Evolutionary conservation across 2,888 invertebrate species (phyloP).

Genomic region (Drosophila flavopinicola): DNA sequence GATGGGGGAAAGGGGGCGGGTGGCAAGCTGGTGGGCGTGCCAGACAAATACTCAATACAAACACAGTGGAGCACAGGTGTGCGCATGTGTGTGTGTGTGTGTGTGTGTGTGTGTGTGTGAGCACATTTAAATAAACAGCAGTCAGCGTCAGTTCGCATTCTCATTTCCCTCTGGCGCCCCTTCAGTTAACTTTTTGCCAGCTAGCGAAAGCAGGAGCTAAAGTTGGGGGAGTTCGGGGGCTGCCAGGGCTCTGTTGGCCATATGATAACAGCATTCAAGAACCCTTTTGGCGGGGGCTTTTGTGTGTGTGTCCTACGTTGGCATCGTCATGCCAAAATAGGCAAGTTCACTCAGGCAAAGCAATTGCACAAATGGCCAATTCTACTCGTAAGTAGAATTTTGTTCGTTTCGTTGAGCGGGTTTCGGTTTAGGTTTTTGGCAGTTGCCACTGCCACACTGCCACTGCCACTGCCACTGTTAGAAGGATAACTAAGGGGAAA

Average conservation of each 20-base stretch:
- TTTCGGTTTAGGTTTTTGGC: slow-evolving; percentile 54
- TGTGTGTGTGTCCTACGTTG: slow-evolving; percentile 49
- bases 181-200: slow-evolving; percentile 66
- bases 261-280: slow-evolving; percentile 62
- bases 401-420: slow-evolving; percentile 69
- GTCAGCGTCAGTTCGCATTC: slow-evolving; percentile 58
- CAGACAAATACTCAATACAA: slow-evolving; percentile 44
- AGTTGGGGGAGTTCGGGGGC: slow-evolving; percentile 14
- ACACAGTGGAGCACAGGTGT: slow-evolving; percentile 34
- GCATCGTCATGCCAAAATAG: slow-evolving; percentile 82
- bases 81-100: slow-evolving; percentile 27
- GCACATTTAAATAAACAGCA: slow-evolving; percentile 76
- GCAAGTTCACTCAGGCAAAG: slow-evolving; percentile 82
- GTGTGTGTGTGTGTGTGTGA: slow-evolving; percentile 20
- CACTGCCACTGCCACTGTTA: slow-evolving; percentile 21
- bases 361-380: slow-evolving; percentile 83
- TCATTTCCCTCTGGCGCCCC: slow-evolving; percentile 36
- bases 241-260: slow-evolving; percentile 43
- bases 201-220: slow-evolving; percentile 17
- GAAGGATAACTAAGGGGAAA: slow-evolving; percentile 46
- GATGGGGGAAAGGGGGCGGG: slow-evolving; percentile 33
- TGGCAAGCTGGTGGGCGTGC: slow-evolving; percentile 17
- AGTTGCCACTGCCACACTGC: slow-evolving; percentile 21
- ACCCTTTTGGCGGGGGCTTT: slow-evolving; percentile 58
- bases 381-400: slow-evolving; percentile 76